These are phyloP conservation scores for Nothoprocta perdicaria DNA, from an alignment of 2,113 vertebrate species.

Conservation along the genomic window DNA sequence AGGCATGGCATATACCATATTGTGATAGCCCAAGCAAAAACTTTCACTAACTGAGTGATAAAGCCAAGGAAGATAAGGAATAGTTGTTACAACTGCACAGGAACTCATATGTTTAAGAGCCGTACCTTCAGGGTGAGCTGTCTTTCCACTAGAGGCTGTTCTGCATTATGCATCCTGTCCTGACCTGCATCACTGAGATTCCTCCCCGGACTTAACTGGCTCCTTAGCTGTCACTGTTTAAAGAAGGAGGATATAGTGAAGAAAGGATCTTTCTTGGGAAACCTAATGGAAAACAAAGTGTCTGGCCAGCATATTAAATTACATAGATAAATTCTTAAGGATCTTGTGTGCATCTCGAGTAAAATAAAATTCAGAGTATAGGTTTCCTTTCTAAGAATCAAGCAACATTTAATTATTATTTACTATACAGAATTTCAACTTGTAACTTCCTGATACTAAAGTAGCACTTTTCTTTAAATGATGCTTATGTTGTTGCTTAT, in stretches of 20 bases:
- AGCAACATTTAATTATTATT: slow-evolving; percentile 49
- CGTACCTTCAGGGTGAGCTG: slow-evolving; percentile 45
- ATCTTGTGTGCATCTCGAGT: not conserved
- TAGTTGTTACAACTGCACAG: slow-evolving; percentile 63
- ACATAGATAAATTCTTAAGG: not conserved
- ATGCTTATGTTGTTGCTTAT: slow-evolving; percentile 36
- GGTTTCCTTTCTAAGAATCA: slow-evolving; percentile 34
- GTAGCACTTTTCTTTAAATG: not conserved
- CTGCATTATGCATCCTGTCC: slow-evolving; percentile 19
- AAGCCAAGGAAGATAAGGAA: slow-evolving; percentile 61
- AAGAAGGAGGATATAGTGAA: not conserved
- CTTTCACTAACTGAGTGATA: slow-evolving; percentile 66
- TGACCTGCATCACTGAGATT: not conserved
- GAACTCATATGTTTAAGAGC: slow-evolving; percentile 26
- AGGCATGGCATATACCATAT: not conserved
- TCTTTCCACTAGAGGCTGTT: slow-evolving; percentile 30
- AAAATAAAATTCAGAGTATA: not conserved
- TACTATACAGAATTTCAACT: not conserved
- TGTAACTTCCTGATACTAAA: slow-evolving; percentile 3
- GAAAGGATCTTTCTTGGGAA: not conserved
- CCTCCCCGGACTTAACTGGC: slow-evolving; percentile 11
- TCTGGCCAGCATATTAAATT: not conserved
- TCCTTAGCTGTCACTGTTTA: slow-evolving; percentile 1
- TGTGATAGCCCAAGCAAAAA: not conserved
- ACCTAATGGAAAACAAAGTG: not conserved